A percentile compares a stretch with the other conserved stretches of the same genome.
Evolutionary conservation across 1,140 invertebrate genomes (phyloP).

Genomic region (Aphelenchoides besseyi): DNA sequence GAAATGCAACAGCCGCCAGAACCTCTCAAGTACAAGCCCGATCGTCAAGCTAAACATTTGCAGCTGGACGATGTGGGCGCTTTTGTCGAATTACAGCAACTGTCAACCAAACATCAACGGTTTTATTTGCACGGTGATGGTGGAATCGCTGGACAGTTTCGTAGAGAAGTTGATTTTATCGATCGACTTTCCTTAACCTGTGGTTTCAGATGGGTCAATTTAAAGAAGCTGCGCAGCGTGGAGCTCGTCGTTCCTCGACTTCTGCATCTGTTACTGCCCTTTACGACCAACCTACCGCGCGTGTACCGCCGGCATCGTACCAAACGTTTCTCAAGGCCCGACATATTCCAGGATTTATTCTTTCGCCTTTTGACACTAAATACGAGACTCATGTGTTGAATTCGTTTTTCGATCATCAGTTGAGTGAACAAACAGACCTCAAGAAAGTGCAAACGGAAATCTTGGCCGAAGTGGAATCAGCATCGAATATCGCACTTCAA

Average conservation of each 20-base stretch:
- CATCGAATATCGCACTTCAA: background rate
- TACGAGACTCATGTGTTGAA: slow-evolving; percentile 14
- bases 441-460: background rate
- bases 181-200: background rate
- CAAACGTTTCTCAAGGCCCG: background rate
- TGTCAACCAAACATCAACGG: background rate
- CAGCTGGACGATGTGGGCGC: slow-evolving; percentile 6
- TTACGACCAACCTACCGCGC: background rate
- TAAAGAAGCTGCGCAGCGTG: background rate
- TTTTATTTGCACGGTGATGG: slow-evolving; percentile 6
- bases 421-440: background rate
- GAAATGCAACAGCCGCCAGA: slow-evolving; percentile 11
- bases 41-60: background rate
- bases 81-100: slow-evolving; percentile 11
- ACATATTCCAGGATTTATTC: slow-evolving; percentile 1
- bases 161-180: background rate
- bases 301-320: background rate
- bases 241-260: background rate
- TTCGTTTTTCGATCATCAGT: slow-evolving; percentile 13
- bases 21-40: slow-evolving; percentile 10
- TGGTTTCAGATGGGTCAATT: background rate
- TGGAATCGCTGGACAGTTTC: background rate
- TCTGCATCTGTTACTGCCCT: background rate
- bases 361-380: background rate
- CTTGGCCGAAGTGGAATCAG: slow-evolving; percentile 3